Percentiles rank a stretch among this genome's conserved stretches.
Conservation (phyloP, 2,113 vertebrate species). For the Daubentonia madagascariensis region DNA sequence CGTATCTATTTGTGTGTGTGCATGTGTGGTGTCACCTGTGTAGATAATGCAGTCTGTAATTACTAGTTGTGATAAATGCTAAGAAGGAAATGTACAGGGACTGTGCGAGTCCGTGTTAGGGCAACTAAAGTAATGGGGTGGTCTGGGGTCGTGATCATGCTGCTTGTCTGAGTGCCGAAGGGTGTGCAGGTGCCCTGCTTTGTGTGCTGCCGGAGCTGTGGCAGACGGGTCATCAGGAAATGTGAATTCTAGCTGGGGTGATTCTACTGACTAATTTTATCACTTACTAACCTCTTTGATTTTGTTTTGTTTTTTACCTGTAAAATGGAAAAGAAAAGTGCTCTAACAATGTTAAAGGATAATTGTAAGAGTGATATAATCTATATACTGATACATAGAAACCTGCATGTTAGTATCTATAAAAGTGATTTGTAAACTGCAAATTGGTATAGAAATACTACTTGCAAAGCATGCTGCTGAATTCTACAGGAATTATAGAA, state of each 20-base stretch:
- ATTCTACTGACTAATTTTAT: neutral
- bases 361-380: neutral
- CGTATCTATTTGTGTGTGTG: too few species aligned
- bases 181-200: neutral
- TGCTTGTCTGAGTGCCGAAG: too few species aligned
- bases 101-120: too few species aligned
- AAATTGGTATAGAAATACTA: neutral
- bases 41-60: too few species aligned
- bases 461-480: neutral
- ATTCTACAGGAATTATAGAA: neutral
- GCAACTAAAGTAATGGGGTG: too few species aligned
- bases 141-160: too few species aligned
- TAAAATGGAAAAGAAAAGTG: neutral
- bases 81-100: too few species aligned
- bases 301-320: neutral
- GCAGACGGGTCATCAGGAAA: too few species aligned
- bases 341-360: too few species aligned
- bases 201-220: too few species aligned
- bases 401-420: neutral
- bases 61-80: too few species aligned
- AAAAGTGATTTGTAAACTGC: neutral
- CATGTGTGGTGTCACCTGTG: too few species aligned
- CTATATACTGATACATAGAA: neutral
- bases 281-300: neutral
- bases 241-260: neutral